These are phyloP conservation scores for Platorchestia sp. DNA, from an alignment of 1,140 invertebrate genomes.

Conservation along the genomic window DNA sequence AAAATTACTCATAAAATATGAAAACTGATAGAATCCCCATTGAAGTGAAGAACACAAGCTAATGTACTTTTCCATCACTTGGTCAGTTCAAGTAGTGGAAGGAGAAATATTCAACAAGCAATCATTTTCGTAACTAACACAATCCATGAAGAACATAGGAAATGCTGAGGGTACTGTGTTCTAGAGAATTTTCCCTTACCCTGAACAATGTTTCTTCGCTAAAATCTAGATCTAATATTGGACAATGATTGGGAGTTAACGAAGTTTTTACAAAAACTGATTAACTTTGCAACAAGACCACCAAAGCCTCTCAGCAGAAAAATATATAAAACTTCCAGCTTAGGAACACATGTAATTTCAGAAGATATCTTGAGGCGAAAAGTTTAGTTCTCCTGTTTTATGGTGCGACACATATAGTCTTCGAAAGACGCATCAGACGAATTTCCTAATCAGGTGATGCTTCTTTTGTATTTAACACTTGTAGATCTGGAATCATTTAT, in stretches of 20 bases:
- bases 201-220: not conserved
- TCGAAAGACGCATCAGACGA: not conserved
- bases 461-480: too few species aligned
- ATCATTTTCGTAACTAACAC: not conserved
- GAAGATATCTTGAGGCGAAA: not conserved
- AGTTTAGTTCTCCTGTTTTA: not conserved
- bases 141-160: too few species aligned
- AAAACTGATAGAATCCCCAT: not conserved
- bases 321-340: too few species aligned
- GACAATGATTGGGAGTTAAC: not conserved
- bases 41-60: too few species aligned
- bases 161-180: not conserved
- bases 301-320: too few species aligned
- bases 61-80: not conserved
- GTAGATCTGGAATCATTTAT: too few species aligned
- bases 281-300: too few species aligned
- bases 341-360: not conserved
- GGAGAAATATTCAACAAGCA: not conserved
- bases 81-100: not conserved
- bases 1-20: too few species aligned
- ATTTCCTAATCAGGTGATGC: not conserved
- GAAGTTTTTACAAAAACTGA: too few species aligned
- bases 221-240: not conserved
- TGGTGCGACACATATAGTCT: too few species aligned
- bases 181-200: not conserved